Base-by-base conservation (phyloP, 2,888 invertebrate genomes). In the Anagyrus pseudococci region DNA sequence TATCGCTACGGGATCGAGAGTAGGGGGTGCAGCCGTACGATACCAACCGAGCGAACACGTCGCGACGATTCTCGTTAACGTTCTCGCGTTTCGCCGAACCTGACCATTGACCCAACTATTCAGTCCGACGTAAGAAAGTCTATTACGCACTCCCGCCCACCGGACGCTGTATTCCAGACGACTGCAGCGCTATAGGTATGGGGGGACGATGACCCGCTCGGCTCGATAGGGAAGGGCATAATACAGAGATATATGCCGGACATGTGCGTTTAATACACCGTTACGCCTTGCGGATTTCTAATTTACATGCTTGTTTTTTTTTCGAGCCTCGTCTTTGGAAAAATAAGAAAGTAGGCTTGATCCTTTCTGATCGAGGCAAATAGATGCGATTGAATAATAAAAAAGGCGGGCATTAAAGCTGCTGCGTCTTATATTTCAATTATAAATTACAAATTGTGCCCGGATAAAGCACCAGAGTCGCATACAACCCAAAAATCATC, bases 261-360 rank as follows among this genome's bases (percentile, higher is more conserved):
- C 46, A 8, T 15, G 8, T 15, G 58, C 56, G 2, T 43, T 59
- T 59, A n/a, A n/a, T n/a, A n/a, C n/a, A n/a, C 53, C 66, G 59
- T 66, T 62, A 66, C 59, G 62, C 62, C 33, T 49, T 57, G 57
- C 13, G 59, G 59, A 59, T 57, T 66, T n/a, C 62, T 59, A 62
- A 65, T 44, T 44, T 54, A 55, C n/a, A n/a, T n/a, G n/a, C n/a
- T n/a, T n/a, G n/a, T n/a, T n/a, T n/a, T n/a, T n/a, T n/a, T n/a
- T n/a, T n/a, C n/a, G n/a, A n/a, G n/a, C 64, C 60, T 15, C 37
- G 41, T 4, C 53, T 17, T 13, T 49, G 19, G 40, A 55, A 48
- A 54, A 26, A 48, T 8, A 8, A 15, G 44, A 15, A 17, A 44
- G 44, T n/a, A n/a, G n/a, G n/a, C n/a, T n/a, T n/a, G n/a, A n/a